Evolutionary conservation across 1,140 invertebrate species (phyloP).

Genomic region (Drosophila leontia): DNA sequence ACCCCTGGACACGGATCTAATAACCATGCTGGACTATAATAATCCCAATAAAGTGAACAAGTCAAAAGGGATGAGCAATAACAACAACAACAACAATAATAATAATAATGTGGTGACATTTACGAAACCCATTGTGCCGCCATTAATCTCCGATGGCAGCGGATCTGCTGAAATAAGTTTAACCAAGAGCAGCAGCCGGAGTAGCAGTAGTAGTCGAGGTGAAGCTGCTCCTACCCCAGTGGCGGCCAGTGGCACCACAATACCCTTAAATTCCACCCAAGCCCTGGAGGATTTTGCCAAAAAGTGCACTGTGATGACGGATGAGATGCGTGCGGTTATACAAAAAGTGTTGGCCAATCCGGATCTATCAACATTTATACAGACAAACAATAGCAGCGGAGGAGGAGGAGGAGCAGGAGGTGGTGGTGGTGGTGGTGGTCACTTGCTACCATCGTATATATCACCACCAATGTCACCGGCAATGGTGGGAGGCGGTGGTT

Average conservation of each 20-base stretch:
- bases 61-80: not conserved
- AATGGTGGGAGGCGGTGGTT: constrained; percentile 19
- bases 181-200: constrained; percentile 16
- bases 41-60: constrained; percentile 69
- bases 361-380: constrained; percentile 80
- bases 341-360: constrained; percentile 83
- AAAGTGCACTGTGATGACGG: constrained; percentile 80
- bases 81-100: not conserved
- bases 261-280: constrained; percentile 74
- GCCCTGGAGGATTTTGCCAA: constrained; percentile 81
- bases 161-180: constrained; percentile 21
- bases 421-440: constrained; percentile 10
- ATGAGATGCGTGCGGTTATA: constrained; percentile 82
- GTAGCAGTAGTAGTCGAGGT: not conserved
- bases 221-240: not conserved
- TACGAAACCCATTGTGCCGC: constrained; percentile 78
- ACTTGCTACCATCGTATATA: constrained; percentile 71
- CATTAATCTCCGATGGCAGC: constrained; percentile 57
- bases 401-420: constrained; percentile 4
- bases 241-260: constrained; percentile 50
- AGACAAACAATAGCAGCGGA: constrained; percentile 59
- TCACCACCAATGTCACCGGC: constrained; percentile 82
- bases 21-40: constrained; percentile 83
- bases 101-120: constrained; percentile 45
- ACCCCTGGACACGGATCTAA: constrained; percentile 76